Percentiles rank a stretch among this genome's conserved stretches.
These are phyloP conservation scores for Proteles cristata DNA, from an alignment of 2,113 vertebrate genomes.

Conservation along the genomic window DNA sequence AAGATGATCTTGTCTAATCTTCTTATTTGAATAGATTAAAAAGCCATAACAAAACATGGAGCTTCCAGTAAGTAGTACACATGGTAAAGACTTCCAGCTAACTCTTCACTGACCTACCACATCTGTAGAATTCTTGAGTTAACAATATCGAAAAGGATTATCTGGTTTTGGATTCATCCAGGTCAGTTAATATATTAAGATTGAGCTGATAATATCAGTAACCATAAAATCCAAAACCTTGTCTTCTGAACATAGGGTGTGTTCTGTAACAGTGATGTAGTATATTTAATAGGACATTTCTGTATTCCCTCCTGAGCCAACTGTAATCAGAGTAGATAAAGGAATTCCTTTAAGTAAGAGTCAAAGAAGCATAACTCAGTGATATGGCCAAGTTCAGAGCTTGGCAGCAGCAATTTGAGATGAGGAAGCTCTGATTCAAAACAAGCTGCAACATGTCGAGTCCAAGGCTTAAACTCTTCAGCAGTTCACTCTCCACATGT, in stretches of 20 bases:
- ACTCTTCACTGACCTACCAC: neutral
- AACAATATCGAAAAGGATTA: neutral
- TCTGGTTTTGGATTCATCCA: neutral
- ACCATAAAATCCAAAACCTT: neutral
- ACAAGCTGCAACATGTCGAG: neutral
- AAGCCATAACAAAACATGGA: neutral
- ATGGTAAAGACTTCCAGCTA: neutral
- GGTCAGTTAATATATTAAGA: neutral
- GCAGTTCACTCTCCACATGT: neutral
- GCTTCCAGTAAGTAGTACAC: neutral
- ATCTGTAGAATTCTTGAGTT: neutral
- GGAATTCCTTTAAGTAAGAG: neutral
- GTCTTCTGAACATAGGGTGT: neutral
- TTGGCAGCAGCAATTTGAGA: slow-evolving; percentile 1
- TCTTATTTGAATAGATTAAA: neutral
- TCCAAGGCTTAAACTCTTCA: neutral
- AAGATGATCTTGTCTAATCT: neutral
- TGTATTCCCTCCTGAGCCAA: neutral
- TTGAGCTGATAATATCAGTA: neutral
- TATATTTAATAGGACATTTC: neutral
- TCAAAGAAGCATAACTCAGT: slow-evolving; percentile 47
- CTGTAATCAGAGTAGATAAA: slow-evolving; percentile 12
- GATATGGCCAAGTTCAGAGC: neutral
- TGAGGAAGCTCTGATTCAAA: neutral
- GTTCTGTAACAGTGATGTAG: neutral